Base-by-base conservation (phyloP, 2,797 vertebrate genomes). In the Rhynchotus rufescens region DNA sequence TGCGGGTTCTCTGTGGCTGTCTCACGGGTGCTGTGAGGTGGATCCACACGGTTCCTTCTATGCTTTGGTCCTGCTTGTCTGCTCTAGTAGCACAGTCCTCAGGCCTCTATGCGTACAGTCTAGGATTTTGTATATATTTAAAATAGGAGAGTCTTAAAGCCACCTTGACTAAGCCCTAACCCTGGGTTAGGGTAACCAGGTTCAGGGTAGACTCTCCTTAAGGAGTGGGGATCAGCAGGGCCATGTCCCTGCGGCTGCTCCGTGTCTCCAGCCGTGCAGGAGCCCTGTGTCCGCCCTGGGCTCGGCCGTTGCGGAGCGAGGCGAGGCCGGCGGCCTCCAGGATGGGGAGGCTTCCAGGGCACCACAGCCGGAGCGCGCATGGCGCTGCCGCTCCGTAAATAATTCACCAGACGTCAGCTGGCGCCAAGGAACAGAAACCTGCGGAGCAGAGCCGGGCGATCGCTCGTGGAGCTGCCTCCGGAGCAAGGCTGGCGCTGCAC, bases 331-430 rank as follows among this genome's bases (percentile, higher is more conserved):
- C 45, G 21, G 45, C 21, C 45, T 21, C 44, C 10, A 21, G 45
- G 10, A 47, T 52, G 84, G 54, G 47, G 56, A 80, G 71, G 34
- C 26, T 83, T 91, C 88, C 66, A n/a, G 5, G 36, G 36, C 36
- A 10, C 36, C n/a, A 75, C 40, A 42, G 40, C 82, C 64, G 32
- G 84, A 74, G 84, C 67, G 38, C 15, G 49, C 42, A 52, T 54
- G 77, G 77, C 61, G 77, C 38, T 66, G 67, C 91, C 57, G 83
- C 20, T 40, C 20, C 72, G 71, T 91, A 95, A 95, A 94, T 94
- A 94, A 94, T 95, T 93, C 40, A 91, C 45, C 80, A n/a, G 93
- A 84, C 68, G 71, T 84, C 66, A 81, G 49, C 49, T 86, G 45
- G 20, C 68, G 26, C 69, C 73, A 95, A 78, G 73, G 76, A 87